These are phyloP conservation scores for Mirza zaza DNA, from an alignment of 2,113 vertebrate genomes.

Conservation along the genomic window DNA sequence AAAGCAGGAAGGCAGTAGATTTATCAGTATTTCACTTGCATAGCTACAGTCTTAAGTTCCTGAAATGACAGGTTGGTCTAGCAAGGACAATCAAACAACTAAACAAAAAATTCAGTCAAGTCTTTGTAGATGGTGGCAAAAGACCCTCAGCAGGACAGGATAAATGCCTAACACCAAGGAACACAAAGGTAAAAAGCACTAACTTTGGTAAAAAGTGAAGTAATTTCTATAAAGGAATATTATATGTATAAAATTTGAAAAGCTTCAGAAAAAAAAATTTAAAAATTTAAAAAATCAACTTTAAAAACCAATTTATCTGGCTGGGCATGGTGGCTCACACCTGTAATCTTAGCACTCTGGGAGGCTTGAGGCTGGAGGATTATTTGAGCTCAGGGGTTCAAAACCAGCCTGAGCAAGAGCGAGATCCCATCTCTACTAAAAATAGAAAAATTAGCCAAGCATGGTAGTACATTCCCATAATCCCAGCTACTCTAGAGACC, in stretches of 20 bases:
- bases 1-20: not conserved
- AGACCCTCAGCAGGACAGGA: not conserved
- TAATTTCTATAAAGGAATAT: not conserved
- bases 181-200: not conserved
- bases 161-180: not conserved
- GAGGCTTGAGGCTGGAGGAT: too few species aligned
- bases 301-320: not conserved
- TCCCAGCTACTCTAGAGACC: too few species aligned
- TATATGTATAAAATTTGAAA: not conserved
- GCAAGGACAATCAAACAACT: not conserved
- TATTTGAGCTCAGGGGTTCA: too few species aligned
- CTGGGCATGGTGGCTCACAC: too few species aligned
- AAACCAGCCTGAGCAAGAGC: too few species aligned
- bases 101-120: not conserved
- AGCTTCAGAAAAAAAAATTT: slow-evolving; percentile 15
- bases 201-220: not conserved
- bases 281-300: not conserved
- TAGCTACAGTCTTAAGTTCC: not conserved
- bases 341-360: too few species aligned
- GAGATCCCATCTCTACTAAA: too few species aligned
- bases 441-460: too few species aligned
- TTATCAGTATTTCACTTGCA: not conserved
- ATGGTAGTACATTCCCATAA: too few species aligned
- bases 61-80: not conserved
- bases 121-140: not conserved